These are phyloP conservation scores for Lottia gigantea DNA, from an alignment of 2,888 invertebrate species.

Conservation along the genomic window DNA sequence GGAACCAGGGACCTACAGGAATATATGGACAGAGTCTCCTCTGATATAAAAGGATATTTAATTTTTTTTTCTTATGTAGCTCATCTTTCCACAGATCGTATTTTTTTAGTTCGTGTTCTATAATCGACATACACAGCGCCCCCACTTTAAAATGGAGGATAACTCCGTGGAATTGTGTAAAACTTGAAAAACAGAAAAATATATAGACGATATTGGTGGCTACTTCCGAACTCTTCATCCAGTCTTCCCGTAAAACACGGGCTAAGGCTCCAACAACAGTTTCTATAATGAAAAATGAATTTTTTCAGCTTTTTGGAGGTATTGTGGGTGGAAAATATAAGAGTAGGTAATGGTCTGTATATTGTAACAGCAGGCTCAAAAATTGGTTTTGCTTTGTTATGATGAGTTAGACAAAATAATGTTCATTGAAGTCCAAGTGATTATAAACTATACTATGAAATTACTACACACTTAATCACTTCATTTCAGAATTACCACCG, in stretches of 20 bases:
- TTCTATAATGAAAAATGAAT: conserved; percentile 69
- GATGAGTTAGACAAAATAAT: too few relatives aligned
- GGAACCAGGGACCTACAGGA: too few relatives aligned
- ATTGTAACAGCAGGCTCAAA: too few relatives aligned
- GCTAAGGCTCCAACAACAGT: conserved; percentile 94
- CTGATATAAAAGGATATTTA: conserved; percentile 55
- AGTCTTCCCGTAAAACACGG: conserved; percentile 95
- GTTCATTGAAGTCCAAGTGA: too few relatives aligned
- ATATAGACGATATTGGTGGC: conserved; percentile 96
- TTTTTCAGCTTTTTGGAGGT: too few relatives aligned
- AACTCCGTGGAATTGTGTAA: conserved; percentile 92
- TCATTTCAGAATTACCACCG: too few relatives aligned
- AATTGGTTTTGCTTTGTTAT: too few relatives aligned
- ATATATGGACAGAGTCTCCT: too few relatives aligned
- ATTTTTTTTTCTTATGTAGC: conserved; percentile 64
- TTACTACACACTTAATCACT: too few relatives aligned
- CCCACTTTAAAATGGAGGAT: conserved; percentile 96
- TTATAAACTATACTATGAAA: too few relatives aligned
- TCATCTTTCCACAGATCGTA: conserved; percentile 87
- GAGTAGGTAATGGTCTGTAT: too few relatives aligned
- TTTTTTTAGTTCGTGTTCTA: conserved; percentile 92
- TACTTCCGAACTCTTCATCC: conserved; percentile 94
- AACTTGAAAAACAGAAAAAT: conserved; percentile 97
- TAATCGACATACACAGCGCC: conserved; percentile 94
- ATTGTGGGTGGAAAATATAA: too few relatives aligned